phyloP scores from a whole-genome alignment of 2,797 vertebrate genomes.

The Urocyon cinereoargenteus region DNA sequence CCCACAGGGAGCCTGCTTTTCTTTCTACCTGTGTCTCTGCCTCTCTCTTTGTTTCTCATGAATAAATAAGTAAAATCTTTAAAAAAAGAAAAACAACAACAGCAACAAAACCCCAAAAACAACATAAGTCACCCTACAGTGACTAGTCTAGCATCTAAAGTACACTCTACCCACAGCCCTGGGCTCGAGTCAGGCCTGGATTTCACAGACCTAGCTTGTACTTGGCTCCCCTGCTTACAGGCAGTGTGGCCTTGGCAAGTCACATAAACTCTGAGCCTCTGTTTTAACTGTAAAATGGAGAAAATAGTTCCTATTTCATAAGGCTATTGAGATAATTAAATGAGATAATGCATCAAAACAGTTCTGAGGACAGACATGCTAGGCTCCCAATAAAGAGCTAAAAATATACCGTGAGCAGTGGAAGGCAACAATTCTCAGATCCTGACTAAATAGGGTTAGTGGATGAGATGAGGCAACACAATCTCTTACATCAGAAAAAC shows the following conservation, averaged over 20 bases:
- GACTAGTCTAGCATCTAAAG: not conserved
- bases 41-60: too few species aligned
- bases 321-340: not conserved
- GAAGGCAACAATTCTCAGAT: not conserved
- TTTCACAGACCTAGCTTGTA: not conserved
- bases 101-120: too few species aligned
- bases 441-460: not conserved
- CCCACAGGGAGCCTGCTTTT: too few species aligned
- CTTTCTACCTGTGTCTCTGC: too few species aligned
- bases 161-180: not conserved
- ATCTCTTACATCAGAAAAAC: slow-evolving; percentile 4
- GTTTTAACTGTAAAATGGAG: not conserved
- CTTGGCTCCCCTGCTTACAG: not conserved
- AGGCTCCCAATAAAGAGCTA: not conserved
- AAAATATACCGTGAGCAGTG: not conserved
- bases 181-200: not conserved
- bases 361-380: not conserved
- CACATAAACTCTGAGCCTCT: not conserved
- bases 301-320: not conserved
- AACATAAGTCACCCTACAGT: not conserved
- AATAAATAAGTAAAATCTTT: too few species aligned
- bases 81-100: too few species aligned
- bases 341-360: not conserved
- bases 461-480: not conserved
- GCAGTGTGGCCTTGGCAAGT: not conserved